phyloP scores from a whole-genome alignment of 2,888 invertebrate genomes.

The Axea sp. region DNA sequence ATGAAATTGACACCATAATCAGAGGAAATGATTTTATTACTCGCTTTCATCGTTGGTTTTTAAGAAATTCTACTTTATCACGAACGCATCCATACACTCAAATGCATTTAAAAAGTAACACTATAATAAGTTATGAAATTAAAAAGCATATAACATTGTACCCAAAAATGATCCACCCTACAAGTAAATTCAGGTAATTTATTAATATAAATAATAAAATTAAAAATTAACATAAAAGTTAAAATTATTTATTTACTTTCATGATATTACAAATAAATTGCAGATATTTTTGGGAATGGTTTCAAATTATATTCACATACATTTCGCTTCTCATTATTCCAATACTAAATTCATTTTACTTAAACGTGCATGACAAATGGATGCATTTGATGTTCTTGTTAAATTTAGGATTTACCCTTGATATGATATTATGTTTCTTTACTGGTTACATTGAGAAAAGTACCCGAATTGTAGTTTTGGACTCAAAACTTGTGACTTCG shows the following conservation, averaged over 20 bases:
- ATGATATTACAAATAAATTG: too few species aligned
- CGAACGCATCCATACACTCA: slow-evolving; percentile 68
- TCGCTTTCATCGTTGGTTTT: slow-evolving; percentile 30
- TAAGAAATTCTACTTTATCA: slow-evolving; percentile 62
- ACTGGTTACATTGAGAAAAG: slow-evolving; percentile 75
- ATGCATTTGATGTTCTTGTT: slow-evolving; percentile 63
- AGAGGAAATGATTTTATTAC: slow-evolving; percentile 9
- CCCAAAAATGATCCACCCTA: slow-evolving; percentile 77
- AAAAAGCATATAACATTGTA: slow-evolving; percentile 72
- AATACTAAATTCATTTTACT: slow-evolving; percentile 72
- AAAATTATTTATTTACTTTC: too few species aligned
- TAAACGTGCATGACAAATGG: slow-evolving; percentile 59
- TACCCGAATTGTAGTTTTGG: slow-evolving; percentile 71
- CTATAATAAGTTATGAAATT: slow-evolving; percentile 75
- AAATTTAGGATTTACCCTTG: slow-evolving; percentile 71
- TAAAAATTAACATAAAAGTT: too few species aligned
- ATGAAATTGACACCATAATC: slow-evolving; percentile 16
- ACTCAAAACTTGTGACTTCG: slow-evolving; percentile 69
- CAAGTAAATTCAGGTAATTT: slow-evolving; percentile 74
- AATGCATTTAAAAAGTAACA: slow-evolving; percentile 73
- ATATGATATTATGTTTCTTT: slow-evolving; percentile 74
- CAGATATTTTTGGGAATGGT: slow-evolving; percentile 75
- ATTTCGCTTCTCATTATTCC: slow-evolving; percentile 72
- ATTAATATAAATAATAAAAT: not conserved
- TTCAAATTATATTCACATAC: slow-evolving; percentile 72